Evolutionary conservation across 2,113 vertebrate species (phyloP), one percentile per base, ranked within the genome.

Genomic region (Drymodes brunneopygia): DNA sequence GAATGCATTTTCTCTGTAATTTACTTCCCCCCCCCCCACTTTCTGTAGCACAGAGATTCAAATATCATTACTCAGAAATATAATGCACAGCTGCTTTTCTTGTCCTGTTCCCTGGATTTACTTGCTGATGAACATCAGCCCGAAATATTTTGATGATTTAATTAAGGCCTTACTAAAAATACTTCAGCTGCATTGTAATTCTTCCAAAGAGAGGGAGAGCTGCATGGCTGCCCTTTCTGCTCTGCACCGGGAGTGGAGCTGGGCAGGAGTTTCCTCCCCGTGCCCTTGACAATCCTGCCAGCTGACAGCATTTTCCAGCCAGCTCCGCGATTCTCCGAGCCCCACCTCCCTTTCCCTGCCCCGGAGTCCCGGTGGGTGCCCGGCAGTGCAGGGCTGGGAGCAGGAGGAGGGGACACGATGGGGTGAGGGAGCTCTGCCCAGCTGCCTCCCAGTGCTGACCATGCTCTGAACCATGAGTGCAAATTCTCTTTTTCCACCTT

Each of bases 1-100:
- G 60, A 93, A 90, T 88, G 82, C 73, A 50, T 96, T 92, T 94
- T 92, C 84, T 79, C 35, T 90, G 50, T 90, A 86, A 96, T 97
- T 95, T 85, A 58, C 74, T 50, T 54, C 75, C 61, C 11, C 1
- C 2, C 6, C 6, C 6, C 6, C 31, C 57, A 28, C 29, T 50
- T 69, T 82, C 65, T 42, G 33, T 51, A 70, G 56, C 53, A 67
- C 50, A 81, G 91, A 95, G 91, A 87, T 75, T 56, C 78, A 89
- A 81, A 81, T n/a, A 95, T 48, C 92, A 92, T 97, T 93, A 79
- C 83, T 92, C 22, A 9, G 67, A 93, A 73, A 90, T 91, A 96
- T 79, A 91, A 95, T 33, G 83, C 83, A 42, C 81, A 89, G 90
- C 86, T 94, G 85, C 88, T 96, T 94, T 87, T 73, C 88, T 89